A percentile compares a stretch with the other conserved stretches of the same genome.
phyloP scores from a whole-genome alignment of 1,140 invertebrate genomes.

The Zaprionus vittiger region DNA sequence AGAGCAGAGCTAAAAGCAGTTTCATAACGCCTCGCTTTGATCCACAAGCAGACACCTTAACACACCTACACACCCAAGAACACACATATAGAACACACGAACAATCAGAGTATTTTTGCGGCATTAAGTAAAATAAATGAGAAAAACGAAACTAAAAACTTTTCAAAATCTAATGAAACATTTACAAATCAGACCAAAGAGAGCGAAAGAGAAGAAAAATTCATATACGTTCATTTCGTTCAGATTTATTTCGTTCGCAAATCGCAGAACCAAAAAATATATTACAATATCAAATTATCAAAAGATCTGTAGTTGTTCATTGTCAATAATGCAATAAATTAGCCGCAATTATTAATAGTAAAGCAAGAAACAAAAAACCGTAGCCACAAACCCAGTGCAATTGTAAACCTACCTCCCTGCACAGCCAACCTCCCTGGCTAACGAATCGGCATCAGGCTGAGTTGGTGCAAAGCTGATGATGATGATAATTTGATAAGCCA shows the following conservation, averaged over 20 bases:
- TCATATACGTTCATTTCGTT: constrained; percentile 67
- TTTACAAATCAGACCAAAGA: constrained; percentile 67
- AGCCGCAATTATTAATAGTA: constrained; percentile 66
- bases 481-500: neutral
- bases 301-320: constrained; percentile 51
- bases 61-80: constrained; percentile 38
- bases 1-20: constrained; percentile 20
- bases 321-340: constrained; percentile 54
- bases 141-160: constrained; percentile 56
- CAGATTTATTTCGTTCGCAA: constrained; percentile 66
- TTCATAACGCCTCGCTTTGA: constrained; percentile 36
- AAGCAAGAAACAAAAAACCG: constrained; percentile 46
- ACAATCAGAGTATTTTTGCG: constrained; percentile 64
- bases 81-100: constrained; percentile 37
- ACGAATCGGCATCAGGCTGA: neutral
- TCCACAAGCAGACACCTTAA: constrained; percentile 27
- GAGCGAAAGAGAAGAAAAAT: constrained; percentile 83
- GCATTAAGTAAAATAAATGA: constrained; percentile 58
- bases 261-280: constrained; percentile 42
- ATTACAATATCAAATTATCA: constrained; percentile 2
- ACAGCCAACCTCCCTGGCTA: constrained; percentile 19
- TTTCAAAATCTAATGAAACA: constrained; percentile 50
- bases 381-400: constrained; percentile 58
- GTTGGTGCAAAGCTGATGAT: constrained; percentile 52
- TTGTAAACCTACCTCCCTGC: constrained; percentile 26